Base-by-base conservation (phyloP, 2,113 vertebrate genomes). In the Heterochromis multidens region DNA sequence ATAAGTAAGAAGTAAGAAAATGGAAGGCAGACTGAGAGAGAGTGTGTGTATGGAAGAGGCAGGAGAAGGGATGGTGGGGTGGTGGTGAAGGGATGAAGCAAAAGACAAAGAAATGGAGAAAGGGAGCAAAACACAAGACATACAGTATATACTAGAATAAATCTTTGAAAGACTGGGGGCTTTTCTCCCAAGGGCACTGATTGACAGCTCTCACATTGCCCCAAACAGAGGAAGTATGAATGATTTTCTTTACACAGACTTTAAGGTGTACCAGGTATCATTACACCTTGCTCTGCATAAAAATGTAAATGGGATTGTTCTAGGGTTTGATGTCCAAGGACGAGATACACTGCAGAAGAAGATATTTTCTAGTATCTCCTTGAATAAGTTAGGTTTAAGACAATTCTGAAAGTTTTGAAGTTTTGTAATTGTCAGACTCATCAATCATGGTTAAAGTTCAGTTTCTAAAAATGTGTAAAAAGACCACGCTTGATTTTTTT, bases 71-170 rank as follows among this genome's bases (percentile, higher is more conserved):
- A 29, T 43, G 63, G 16, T 17, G 14, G 27, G 5, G 43, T 19
- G 59, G 27, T 9, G 14, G 27, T 33, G 31, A 62, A 35, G 19
- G 21, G 60, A 62, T 62, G 31, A 35, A 12, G 60, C 29, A 33
- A 62, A 33, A 65, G 37, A 72, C 59, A 77, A n/a, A 82, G 12
- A 79, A 7, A 19, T 40, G 58, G 7, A 37, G 4, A 56, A 49
- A 49, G 25, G 35, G n/a, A 61, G 46, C 29, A 74, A 19, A 74
- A 80, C 65, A 83, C 43, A 80, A 5, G 27, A 54, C 52, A 79
- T n/a, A 29, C 25, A 21, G 19, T 72, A 88, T 85, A 79, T 74
- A 77, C 82, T 54, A 31, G 78, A 67, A 89, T 88, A 79, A 93
- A 85, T 29, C 46, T 74, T 52, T 74, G 6, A 52, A 54, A n/a